A percentile compares a stretch with the other conserved stretches of the same genome.
phyloP scores from a whole-genome alignment of 1,140 invertebrate species.

The Andrena cerasifolii region DNA sequence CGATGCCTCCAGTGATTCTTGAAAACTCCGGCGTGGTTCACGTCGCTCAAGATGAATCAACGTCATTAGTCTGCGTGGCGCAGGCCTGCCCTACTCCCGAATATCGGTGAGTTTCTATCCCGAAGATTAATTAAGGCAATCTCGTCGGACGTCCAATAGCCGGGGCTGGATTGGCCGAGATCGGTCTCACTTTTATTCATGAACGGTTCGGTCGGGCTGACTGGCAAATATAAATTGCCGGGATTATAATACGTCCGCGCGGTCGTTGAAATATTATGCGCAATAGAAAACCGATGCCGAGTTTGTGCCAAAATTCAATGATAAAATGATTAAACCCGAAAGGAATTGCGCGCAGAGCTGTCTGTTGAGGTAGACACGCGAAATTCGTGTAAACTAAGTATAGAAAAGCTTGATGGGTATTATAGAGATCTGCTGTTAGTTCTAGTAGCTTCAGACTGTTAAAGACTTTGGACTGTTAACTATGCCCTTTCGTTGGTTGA shows the following conservation, averaged over 20 bases:
- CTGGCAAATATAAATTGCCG: not conserved
- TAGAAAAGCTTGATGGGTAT: too few species aligned
- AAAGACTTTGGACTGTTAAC: too few species aligned
- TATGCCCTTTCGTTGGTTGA: too few species aligned
- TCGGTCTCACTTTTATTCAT: not conserved
- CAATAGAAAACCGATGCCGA: slow-evolving; percentile 14
- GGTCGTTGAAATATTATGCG: not conserved
- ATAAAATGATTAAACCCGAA: slow-evolving; percentile 1
- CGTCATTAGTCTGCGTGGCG: slow-evolving; percentile 88
- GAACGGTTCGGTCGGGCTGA: not conserved
- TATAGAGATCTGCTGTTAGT: too few species aligned
- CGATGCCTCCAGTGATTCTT: slow-evolving; percentile 86
- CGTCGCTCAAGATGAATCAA: slow-evolving; percentile 89
- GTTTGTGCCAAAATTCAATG: not conserved
- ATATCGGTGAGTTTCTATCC: slow-evolving; percentile 85
- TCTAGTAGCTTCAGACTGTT: too few species aligned
- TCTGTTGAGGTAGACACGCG: too few species aligned
- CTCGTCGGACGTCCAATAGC: not conserved
- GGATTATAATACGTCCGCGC: not conserved
- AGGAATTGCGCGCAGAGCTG: too few species aligned
- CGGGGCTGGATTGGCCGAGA: not conserved
- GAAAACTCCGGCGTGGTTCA: slow-evolving; percentile 87
- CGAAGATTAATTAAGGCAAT: slow-evolving; percentile 26
- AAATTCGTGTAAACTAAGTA: too few species aligned
- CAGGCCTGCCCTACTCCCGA: slow-evolving; percentile 89